Base-by-base conservation (phyloP, 2,113 vertebrate genomes). In the Fulica atra region DNA sequence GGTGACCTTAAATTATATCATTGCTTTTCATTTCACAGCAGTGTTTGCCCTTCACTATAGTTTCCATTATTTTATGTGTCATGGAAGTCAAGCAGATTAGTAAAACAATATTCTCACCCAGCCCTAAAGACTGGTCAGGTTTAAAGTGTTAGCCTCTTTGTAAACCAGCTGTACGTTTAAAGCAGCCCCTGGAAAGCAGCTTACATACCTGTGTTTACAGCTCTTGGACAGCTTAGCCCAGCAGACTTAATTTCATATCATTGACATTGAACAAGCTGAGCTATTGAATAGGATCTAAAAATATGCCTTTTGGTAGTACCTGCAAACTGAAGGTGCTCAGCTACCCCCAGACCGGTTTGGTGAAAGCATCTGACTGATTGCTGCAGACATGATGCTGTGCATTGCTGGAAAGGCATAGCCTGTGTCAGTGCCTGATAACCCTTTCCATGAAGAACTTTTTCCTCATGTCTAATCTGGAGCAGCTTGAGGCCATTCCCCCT, bases 251-350 rank as follows among this genome's bases (percentile, higher is more conserved):
- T 95, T 94, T 89, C 59, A 42, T 71, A 44, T 26, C 86, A 42
- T 79, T 94, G 68, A 86, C 57, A 61, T 16, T 64, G 83, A 89
- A 70, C 29, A 89, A 57, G 42, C 68, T 61, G 68, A 85, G 68
- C 50, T 88, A 48, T 70, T 90, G 91, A 95, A 53, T 51, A 70
- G 63, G n/a, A 51, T 63, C 82, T 93, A 89, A 89, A 92, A 86
- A 66, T 70, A 93, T 68, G n/a, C 69, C 26, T 66, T 23, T 78
- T 5, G 2, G 51, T 36, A 77, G 51, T 78, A 72, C 56, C 88
- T 90, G 82, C 69, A 87, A 74, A 68, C 31, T 44, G 64, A 81
- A 92, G 72, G 70, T 51, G 77, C 60, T 93, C 51, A 35, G 57
- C 64, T 53, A 38, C 42, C 78, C 36, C 6, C 65, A 60, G 81